Evolutionary conservation across 2,797 vertebrate species (phyloP).

Genomic region (Denticeps clupeoides): DNA sequence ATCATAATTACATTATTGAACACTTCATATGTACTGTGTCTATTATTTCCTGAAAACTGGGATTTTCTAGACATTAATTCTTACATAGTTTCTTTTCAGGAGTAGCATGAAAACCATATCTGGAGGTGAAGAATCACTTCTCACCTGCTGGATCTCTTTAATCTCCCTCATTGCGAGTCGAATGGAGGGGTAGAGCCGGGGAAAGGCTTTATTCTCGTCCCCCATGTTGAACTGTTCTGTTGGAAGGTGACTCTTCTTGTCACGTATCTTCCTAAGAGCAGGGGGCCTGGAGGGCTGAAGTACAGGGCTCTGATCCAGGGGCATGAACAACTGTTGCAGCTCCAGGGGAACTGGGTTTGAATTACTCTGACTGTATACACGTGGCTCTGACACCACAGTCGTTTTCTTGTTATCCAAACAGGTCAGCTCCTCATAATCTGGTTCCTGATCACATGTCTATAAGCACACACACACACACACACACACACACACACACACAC

Average conservation of each 20-base stretch:
- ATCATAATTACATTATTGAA: no score
- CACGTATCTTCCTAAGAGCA: slow-evolving; percentile 24
- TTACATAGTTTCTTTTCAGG: no score
- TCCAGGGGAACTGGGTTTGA: slow-evolving; percentile 25
- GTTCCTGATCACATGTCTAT: slow-evolving; percentile 39
- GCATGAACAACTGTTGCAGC: slow-evolving; percentile 29
- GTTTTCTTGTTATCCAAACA: no score
- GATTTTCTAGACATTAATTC: no score
- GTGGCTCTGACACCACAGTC: not conserved
- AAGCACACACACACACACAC: not conserved
- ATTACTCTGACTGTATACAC: not conserved
- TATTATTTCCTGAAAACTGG: no score
- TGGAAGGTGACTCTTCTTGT: slow-evolving; percentile 19
- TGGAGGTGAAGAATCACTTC: no score
- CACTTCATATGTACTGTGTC: no score
- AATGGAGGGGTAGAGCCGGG: slow-evolving; percentile 49
- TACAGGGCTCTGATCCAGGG: slow-evolving; percentile 3
- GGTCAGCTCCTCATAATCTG: slow-evolving; percentile 43
- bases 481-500: not conserved
- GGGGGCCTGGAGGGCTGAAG: slow-evolving; percentile 17
- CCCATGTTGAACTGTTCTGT: slow-evolving; percentile 14
- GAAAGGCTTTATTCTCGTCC: slow-evolving; percentile 19
- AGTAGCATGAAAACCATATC: no score
- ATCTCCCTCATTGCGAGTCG: slow-evolving; percentile 52
- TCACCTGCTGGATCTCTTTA: slow-evolving; percentile 44